Base-by-base conservation (phyloP, 1,140 invertebrate species). In the Brachionus calyciflorus region DNA sequence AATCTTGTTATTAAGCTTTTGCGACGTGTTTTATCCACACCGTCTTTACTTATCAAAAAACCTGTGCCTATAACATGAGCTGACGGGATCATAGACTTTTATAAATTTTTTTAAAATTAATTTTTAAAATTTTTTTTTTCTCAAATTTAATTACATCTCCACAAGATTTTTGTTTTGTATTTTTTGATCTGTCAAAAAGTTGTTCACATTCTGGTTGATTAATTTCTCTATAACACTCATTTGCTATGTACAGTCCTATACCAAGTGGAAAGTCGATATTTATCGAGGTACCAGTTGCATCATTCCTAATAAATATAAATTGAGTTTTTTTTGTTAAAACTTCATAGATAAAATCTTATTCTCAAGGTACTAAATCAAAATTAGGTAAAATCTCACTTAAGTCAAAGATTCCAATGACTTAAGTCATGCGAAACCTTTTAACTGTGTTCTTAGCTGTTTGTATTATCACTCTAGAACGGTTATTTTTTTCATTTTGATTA, bases 41-140 rank as follows among this genome's bases (percentile, higher is more conserved):
- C 69, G 33, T 73, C 69, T 37, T 51, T 49, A 28, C 69, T 73
- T 33, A 73, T 17, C 17, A 73, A 55, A 55, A 73, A 73, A 5
- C 69, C 69, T 17, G 69, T 73, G 14, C 69, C 69, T 4, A 73
- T 73, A 2, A 51, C 69, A 55, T 73, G 69, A 19, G 69, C 69
- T 24, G 69, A 73, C 6, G 69, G 69, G 24, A 73, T 73, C 69
- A 73, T 73, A 0, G 46, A 55, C 69, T 73, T 17, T 37, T 51
- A 46, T 49, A 60, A 60, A 7, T 28, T 6, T 14, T 60, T 19
- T 41, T 33, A 7, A 69, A 41, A 69, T n/a, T 17, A 44, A 65
- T 65, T 53, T 53, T 37, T 40, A 30, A 65, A 30, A 19, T 19
- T 4, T 65, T 30, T 1, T 37, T 65, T 30, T 7, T 5, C 17